A percentile compares a stretch with the other conserved stretches of the same genome.
These are phyloP conservation scores for Tachycineta bicolor DNA, from an alignment of 2,113 vertebrate genomes.

Conservation along the genomic window DNA sequence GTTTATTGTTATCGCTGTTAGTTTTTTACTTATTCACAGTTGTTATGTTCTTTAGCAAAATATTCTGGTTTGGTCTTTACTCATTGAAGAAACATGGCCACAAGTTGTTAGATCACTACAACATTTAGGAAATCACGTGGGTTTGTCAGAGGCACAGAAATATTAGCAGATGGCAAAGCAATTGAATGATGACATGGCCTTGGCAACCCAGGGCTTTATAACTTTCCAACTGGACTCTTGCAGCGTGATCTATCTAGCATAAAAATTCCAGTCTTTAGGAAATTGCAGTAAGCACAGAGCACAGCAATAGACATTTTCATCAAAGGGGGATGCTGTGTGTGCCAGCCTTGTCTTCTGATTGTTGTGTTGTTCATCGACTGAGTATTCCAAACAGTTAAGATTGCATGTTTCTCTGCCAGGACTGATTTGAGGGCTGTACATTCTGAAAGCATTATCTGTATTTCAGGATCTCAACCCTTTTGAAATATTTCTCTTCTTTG, in stretches of 20 bases:
- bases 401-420: not conserved
- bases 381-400: not conserved
- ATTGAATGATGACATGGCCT: not conserved
- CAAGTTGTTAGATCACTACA: not conserved
- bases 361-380: not conserved
- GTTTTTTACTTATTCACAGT: not conserved
- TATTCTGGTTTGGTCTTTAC: not conserved
- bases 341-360: not conserved
- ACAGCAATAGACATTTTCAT: not conserved
- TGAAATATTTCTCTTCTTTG: not conserved
- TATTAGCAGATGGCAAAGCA: slow-evolving; percentile 23
- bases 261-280: slow-evolving; percentile 53
- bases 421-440: not conserved
- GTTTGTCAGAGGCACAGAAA: not conserved
- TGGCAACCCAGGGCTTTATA: not conserved
- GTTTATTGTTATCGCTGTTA: not conserved
- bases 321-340: not conserved
- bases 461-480: not conserved
- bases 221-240: slow-evolving; percentile 29
- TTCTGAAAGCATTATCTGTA: not conserved
- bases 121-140: slow-evolving; percentile 21
- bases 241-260: slow-evolving; percentile 3
- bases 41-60: not conserved
- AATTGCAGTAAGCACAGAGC: not conserved
- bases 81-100: not conserved